These are phyloP conservation scores for Gallinago stenura DNA, from an alignment of 2,797 vertebrate genomes.

Conservation along the genomic window DNA sequence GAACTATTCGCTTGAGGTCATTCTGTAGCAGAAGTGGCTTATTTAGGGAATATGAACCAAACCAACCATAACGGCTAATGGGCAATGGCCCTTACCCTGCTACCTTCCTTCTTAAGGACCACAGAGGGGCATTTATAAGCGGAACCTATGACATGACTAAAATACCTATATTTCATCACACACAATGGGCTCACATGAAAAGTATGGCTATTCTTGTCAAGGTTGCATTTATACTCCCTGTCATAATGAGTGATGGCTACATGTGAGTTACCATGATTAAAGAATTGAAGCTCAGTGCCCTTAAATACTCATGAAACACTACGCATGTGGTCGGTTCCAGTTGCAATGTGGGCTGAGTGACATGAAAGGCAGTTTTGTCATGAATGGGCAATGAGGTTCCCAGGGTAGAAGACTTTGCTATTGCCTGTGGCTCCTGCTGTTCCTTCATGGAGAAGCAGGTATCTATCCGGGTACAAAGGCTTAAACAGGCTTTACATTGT, in stretches of 20 bases:
- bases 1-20: not conserved
- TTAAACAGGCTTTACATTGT: not conserved
- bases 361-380: not conserved
- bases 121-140: not conserved
- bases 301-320: not conserved
- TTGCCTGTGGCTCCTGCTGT: not conserved
- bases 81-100: not conserved
- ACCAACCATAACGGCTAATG: not conserved
- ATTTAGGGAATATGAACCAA: not conserved
- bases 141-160: not conserved
- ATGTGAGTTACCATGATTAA: not conserved
- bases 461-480: not conserved
- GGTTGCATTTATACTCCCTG: not conserved
- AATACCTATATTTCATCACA: not conserved
- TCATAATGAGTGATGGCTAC: not conserved
- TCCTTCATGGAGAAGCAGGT: not conserved
- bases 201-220: not conserved
- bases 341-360: not conserved
- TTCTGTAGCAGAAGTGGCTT: not conserved
- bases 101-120: not conserved
- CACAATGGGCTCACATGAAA: rapidly evolving
- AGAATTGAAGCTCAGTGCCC: not conserved
- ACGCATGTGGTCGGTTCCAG: rapidly evolving
- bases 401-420: not conserved
- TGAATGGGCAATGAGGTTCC: not conserved